A percentile compares a stretch with the other conserved stretches of the same genome.
Conservation (phyloP, 2,797 vertebrate species). For the Numenius phaeopus region DNA sequence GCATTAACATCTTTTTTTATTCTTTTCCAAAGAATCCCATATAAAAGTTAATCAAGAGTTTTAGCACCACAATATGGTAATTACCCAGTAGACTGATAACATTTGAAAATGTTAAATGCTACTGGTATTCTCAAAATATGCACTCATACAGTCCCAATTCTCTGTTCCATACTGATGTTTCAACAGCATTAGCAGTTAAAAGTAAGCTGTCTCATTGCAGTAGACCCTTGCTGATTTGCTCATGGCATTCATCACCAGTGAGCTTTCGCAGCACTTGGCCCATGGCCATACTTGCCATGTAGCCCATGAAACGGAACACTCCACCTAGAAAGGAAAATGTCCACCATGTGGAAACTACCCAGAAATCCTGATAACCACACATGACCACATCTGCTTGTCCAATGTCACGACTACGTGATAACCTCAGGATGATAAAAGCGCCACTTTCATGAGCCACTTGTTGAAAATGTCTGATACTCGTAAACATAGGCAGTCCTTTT, state of each 20-base stretch:
- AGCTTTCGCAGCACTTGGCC: fast-evolving
- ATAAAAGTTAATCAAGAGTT: neutral
- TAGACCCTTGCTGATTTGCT: neutral
- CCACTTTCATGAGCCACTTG: neutral
- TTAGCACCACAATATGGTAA: neutral
- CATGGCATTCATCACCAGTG: fast-evolving
- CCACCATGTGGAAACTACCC: neutral
- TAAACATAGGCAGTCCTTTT: neutral
- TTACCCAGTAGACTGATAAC: neutral
- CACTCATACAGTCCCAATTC: neutral
- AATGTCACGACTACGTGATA: neutral
- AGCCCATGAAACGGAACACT: neutral
- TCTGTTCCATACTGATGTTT: neutral
- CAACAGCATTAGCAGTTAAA: neutral
- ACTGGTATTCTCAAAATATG: neutral
- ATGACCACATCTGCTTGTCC: neutral
- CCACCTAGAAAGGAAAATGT: neutral
- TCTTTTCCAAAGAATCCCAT: neutral
- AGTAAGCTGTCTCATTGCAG: neutral
- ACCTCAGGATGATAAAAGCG: neutral
- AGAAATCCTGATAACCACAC: neutral
- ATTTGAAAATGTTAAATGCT: neutral
- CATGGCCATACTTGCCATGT: fast-evolving
- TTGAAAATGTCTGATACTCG: neutral
- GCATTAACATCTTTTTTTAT: neutral